Evolutionary conservation across 2,888 invertebrate species (phyloP), one percentile per base, ranked within the genome.

Genomic region (Eledona agricola): DNA sequence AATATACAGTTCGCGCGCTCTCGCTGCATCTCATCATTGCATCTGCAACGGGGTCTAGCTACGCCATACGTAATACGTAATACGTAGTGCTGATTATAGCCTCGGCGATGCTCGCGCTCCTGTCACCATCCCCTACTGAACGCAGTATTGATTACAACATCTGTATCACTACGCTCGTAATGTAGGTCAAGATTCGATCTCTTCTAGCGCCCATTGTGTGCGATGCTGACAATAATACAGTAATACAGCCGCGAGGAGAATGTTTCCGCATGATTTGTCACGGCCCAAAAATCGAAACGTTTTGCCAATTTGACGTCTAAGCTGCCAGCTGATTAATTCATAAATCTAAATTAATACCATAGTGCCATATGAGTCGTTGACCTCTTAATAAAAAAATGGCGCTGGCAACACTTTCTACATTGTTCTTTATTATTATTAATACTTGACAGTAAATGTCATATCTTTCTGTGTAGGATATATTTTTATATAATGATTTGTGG

Each of bases 121-220:
- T 61, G 60, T 64, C 60, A 64, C 59, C 67, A 66, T 65, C 69
- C 67, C 67, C 65, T 64, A 58, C 56, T 57, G 61, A 57, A 62
- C 23, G 52, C 57, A 51, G 62, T 70, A 70, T 71, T 69, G 71
- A 72, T 72, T 72, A 64, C 66, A 65, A 57, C 68, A 71, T 70
- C 67, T 71, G 71, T 70, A 71, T 69, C 59, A 55, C 52, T 58
- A 51, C 42, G 52, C 50, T 49, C 35, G 61, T 63, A 64, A 73
- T 72, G 64, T 73, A 72, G 72, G 72, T 72, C 73, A 73, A 72
- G 72, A 72, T 70, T 68, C 57, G 53, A 54, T 52, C 52, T 51
- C 45, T n/a, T 15, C 20, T 50, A 50, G 22, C 20, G 32, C 15
- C 40, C 35, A 51, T 51, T 51, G 32, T 42, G n/a, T 50, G n/a